Evolutionary conservation across 2,113 vertebrate genomes (phyloP), one percentile per base, ranked within the genome.

Genomic region (Lampris megalopsis): DNA sequence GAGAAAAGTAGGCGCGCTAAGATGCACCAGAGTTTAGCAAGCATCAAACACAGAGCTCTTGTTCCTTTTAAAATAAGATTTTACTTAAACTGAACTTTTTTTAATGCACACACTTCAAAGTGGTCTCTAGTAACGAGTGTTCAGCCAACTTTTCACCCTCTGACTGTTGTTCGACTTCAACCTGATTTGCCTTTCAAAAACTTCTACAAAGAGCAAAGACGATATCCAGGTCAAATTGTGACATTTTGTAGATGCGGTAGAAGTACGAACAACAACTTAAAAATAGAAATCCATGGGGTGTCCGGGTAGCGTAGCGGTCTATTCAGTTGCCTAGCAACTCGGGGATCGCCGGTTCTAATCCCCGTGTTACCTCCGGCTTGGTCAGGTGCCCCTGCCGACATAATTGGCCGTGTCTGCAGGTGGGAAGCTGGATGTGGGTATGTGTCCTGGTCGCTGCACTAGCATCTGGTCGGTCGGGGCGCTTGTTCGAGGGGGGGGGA

Each of bases 221-320:
- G 9, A 70, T 79, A 86, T 86, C 76, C 87, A 72, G 86, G 88
- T 89, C 86, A 85, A 59, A 63, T 80, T 88, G 88, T 85, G 75
- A 37, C 77, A 75, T 77, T 82, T 88, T 80, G 81, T 83, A 81
- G 65, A 76, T 56, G 82, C 68, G 79, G 74, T 65, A 73, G 57
- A 75, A 79, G 71, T 84, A 41, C 50, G 73, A 69, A 79, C 61
- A 24, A 24, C 24, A 24, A 0, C 24, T 24, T 79, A 81, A 84
- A 87, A 83, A 87, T 83, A 86, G 77, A 52, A 48, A 24, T 42
- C 69, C 53, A 68, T 75, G 83, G 24, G 24, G 24, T 24, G 24
- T 24, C 24, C 24, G 24, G 24, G 24, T 24, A 24, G 24, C 24
- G 24, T 24, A 24, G 24, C 24, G 24, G 24, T 24, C 24, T 24